These are phyloP conservation scores for Prionailurus viverrinus DNA, from an alignment of 2,113 vertebrate species.

Conservation along the genomic window DNA sequence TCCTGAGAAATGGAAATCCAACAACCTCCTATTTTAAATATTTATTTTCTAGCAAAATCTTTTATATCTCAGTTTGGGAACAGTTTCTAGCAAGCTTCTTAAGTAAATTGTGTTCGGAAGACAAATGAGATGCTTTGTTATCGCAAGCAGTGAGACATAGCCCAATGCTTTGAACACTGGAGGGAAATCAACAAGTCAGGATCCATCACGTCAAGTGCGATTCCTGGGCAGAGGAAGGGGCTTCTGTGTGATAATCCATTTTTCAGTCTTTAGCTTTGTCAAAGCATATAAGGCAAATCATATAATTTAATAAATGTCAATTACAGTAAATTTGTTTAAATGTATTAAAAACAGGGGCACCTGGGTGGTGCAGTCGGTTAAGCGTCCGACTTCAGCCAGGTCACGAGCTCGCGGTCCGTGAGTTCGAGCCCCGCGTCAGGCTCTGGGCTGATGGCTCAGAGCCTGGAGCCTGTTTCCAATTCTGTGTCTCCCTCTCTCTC, in stretches of 20 bases:
- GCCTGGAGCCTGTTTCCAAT: too few species aligned
- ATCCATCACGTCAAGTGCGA: background rate
- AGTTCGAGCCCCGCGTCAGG: too few species aligned
- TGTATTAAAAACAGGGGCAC: background rate
- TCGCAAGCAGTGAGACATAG: constrained; percentile 45
- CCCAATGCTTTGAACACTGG: background rate
- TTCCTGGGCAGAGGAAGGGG: background rate
- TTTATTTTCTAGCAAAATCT: constrained; percentile 60
- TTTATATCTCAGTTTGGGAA: constrained; percentile 46
- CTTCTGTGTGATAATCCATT: background rate
- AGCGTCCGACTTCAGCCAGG: too few species aligned
- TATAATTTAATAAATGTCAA: constrained; percentile 9
- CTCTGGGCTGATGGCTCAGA: too few species aligned
- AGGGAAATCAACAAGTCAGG: background rate
- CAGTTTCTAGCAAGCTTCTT: constrained; percentile 42
- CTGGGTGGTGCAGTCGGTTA: too few species aligned
- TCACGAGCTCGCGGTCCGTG: too few species aligned
- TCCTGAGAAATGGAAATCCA: background rate
- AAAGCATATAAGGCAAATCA: background rate
- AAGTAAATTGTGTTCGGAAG: constrained; percentile 56
- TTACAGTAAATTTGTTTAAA: constrained; percentile 18
- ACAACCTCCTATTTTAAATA: constrained; percentile 43
- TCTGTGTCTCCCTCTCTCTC: too few species aligned
- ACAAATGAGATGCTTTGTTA: constrained; percentile 37
- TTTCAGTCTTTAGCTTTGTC: constrained; percentile 31